Evolutionary conservation across 2,113 vertebrate species (phyloP).

Genomic region (Pseudorhombus dupliciocellatus): DNA sequence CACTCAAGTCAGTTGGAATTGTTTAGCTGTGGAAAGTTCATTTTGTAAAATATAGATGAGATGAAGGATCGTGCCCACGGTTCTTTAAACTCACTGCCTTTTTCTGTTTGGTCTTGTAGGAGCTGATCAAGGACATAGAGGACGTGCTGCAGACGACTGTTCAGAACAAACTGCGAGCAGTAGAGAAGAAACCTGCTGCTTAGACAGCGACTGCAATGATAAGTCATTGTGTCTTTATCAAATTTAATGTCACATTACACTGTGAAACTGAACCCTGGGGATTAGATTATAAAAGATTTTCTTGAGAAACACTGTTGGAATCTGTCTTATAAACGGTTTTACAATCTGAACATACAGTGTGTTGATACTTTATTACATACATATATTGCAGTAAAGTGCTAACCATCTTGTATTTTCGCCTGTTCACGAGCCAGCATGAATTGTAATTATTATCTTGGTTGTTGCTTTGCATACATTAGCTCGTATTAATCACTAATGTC

Average conservation of each 20-base stretch:
- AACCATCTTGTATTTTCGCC: neutral
- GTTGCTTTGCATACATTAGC: neutral
- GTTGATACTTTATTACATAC: slow-evolving; percentile 1
- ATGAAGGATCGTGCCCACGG: neutral
- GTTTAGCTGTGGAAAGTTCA: slow-evolving; percentile 16
- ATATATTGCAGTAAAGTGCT: neutral
- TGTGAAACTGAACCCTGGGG: slow-evolving; percentile 1
- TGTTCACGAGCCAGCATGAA: neutral
- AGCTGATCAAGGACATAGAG: slow-evolving; percentile 82
- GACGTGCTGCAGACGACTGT: slow-evolving; percentile 82
- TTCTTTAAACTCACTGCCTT: slow-evolving; percentile 16
- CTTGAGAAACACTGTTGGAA: neutral
- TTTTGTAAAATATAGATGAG: neutral
- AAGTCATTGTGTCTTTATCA: neutral
- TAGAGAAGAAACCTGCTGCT: slow-evolving; percentile 35
- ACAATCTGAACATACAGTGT: neutral
- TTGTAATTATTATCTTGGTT: neutral
- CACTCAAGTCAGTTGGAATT: slow-evolving; percentile 10
- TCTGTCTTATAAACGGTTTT: neutral
- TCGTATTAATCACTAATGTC: neutral
- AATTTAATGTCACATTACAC: neutral
- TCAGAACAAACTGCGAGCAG: slow-evolving; percentile 76
- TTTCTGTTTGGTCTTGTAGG: slow-evolving; percentile 70
- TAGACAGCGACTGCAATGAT: slow-evolving; percentile 10
- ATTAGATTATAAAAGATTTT: slow-evolving; percentile 8